Conservation (phyloP, 2,113 vertebrate genomes). For the Dendropsophus ebraccatus region DNA sequence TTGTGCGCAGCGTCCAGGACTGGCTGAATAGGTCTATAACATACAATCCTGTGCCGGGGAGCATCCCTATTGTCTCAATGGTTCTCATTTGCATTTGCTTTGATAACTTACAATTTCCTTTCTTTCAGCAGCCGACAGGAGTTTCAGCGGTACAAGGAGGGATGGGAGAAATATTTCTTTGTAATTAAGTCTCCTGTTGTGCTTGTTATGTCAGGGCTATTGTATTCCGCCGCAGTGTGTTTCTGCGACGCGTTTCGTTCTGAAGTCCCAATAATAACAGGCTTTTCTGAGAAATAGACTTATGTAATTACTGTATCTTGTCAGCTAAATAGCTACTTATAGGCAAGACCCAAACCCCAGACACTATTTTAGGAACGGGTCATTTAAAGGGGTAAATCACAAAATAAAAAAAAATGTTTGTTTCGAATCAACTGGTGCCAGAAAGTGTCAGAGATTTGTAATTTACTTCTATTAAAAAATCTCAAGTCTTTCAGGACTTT, state of each 20-base stretch:
- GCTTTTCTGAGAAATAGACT: constrained; percentile 9
- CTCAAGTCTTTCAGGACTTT: too few relatives aligned
- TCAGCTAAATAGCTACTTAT: constrained; percentile 38
- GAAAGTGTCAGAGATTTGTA: too few relatives aligned
- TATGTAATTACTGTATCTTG: constrained; percentile 40
- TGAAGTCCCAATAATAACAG: constrained; percentile 39
- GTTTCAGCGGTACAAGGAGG: neutral
- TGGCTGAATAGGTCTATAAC: neutral
- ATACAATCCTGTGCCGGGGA: neutral
- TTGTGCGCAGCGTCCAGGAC: constrained; percentile 5
- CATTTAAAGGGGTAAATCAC: too few relatives aligned
- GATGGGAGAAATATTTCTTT: constrained; percentile 35
- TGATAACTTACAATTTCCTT: constrained; percentile 39
- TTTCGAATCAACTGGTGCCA: too few relatives aligned
- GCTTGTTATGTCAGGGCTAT: constrained; percentile 26
- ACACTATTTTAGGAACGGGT: neutral
- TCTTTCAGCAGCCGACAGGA: neutral
- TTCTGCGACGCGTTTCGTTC: constrained; percentile 7
- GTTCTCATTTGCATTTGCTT: constrained; percentile 19
- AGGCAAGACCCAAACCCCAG: neutral
- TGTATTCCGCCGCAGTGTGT: neutral
- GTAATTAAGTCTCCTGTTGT: constrained; percentile 36
- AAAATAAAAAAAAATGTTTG: too few relatives aligned
- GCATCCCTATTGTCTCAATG: neutral
- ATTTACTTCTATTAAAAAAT: too few relatives aligned